phyloP scores from a whole-genome alignment of 2,888 invertebrate genomes.

The Schizaphis graminum region DNA sequence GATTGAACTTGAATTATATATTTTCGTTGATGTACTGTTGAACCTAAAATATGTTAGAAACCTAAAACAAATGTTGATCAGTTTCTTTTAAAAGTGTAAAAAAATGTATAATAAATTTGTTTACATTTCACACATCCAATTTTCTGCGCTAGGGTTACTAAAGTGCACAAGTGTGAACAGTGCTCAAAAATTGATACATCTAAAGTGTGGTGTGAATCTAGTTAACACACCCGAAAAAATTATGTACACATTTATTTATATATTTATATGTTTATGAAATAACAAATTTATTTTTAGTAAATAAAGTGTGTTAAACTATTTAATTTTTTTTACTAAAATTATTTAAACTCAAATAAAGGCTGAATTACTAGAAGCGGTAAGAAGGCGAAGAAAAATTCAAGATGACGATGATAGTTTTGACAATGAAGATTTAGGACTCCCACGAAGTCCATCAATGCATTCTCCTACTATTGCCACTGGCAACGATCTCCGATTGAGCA shows the following conservation, averaged over 20 bases:
- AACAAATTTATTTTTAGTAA: not conserved
- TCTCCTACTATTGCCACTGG: constrained; percentile 73
- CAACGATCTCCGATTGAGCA: constrained; percentile 72
- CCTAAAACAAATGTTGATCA: not conserved
- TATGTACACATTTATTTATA: not conserved
- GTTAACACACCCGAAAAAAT: not conserved
- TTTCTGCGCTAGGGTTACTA: not conserved
- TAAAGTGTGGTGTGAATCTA: not conserved
- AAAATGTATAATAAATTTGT: not conserved
- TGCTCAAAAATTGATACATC: not conserved
- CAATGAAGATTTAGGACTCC: constrained; percentile 82
- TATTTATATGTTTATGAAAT: not conserved
- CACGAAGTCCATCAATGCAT: constrained; percentile 79
- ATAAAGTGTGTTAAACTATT: not conserved
- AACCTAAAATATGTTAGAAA: not conserved
- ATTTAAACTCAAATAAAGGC: constrained; percentile 73
- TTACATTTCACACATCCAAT: not conserved
- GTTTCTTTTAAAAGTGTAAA: not conserved
- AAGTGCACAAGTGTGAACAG: not conserved
- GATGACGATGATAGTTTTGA: constrained; percentile 77
- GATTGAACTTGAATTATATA: not conserved
- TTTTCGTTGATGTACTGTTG: not conserved
- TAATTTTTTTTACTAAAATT: constrained; percentile 4
- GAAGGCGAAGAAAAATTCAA: constrained; percentile 73
- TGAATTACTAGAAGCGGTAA: constrained; percentile 81